phyloP scores from a whole-genome alignment of 2,888 invertebrate species.

The Drosophila antonietae region DNA sequence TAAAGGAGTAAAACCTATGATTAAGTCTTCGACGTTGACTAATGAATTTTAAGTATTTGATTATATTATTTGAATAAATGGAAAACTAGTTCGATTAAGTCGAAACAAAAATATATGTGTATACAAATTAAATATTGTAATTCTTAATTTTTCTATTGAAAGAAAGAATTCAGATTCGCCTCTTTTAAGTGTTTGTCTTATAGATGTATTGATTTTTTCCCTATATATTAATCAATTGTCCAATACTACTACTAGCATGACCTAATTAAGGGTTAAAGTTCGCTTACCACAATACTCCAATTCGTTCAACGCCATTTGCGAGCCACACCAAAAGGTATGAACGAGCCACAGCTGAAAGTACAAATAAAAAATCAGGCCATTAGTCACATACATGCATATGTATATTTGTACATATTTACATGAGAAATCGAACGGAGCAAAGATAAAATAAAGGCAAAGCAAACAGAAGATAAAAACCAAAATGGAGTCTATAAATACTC shows the following conservation, averaged over 20 bases:
- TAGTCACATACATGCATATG: constrained; percentile 18
- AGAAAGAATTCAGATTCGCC: no score
- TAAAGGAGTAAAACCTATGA: neutral
- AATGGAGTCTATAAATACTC: constrained; percentile 53
- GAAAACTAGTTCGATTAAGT: fast-evolving
- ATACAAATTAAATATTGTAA: neutral
- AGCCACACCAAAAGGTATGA: constrained; percentile 5
- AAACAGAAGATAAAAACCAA: constrained; percentile 40
- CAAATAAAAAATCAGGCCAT: constrained; percentile 13
- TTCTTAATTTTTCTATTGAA: neutral
- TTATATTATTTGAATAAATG: neutral
- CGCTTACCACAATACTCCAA: constrained; percentile 39
- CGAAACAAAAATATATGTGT: no score
- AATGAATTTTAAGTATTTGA: neutral
- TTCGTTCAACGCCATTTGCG: constrained; percentile 16
- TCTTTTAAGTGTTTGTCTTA: neutral
- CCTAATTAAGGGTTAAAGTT: constrained; percentile 47
- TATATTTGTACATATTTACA: constrained; percentile 13
- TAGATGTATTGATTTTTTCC: neutral
- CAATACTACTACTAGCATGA: constrained; percentile 19
- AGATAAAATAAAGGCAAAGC: constrained; percentile 30
- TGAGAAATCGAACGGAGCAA: constrained; percentile 18
- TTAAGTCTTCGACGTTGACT: neutral
- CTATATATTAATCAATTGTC: neutral
- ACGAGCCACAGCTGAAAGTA: constrained; percentile 28